These are phyloP conservation scores for Pachymerium ferrugineum DNA, from an alignment of 2,888 invertebrate genomes.

Conservation along the genomic window DNA sequence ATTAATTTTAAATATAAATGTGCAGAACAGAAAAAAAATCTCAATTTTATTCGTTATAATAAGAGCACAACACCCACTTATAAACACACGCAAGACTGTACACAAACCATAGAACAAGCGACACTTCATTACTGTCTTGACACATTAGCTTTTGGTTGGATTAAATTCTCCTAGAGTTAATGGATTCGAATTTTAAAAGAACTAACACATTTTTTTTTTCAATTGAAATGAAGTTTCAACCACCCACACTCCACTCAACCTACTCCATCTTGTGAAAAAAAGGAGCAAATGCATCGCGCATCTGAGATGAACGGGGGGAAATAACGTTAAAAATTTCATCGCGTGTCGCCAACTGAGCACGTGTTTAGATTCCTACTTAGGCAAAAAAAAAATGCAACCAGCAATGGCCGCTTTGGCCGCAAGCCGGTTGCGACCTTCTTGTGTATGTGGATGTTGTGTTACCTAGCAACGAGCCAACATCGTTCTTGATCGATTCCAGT, in stretches of 20 bases:
- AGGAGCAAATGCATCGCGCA: too few species aligned
- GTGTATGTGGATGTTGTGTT: background rate
- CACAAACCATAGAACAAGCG: too few species aligned
- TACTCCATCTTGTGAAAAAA: background rate
- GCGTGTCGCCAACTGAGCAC: background rate
- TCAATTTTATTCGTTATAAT: too few species aligned
- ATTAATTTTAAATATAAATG: too few species aligned
- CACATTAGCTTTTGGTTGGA: background rate
- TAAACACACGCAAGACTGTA: too few species aligned
- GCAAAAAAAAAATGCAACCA: too few species aligned
- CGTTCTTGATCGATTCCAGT: background rate
- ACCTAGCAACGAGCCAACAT: background rate
- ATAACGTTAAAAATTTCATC: background rate
- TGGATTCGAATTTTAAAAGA: background rate
- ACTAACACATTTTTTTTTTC: background rate
- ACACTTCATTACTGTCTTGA: too few species aligned
- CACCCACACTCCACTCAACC: background rate
- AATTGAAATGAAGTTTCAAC: background rate
- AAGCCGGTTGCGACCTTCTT: background rate
- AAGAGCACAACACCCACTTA: too few species aligned
- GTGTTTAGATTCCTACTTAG: background rate
- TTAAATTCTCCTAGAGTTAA: background rate
- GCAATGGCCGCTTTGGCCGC: background rate
- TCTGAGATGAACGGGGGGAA: background rate
- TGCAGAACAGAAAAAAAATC: too few species aligned